A percentile compares a stretch with the other conserved stretches of the same genome.
Conservation (phyloP, 53 echinoderm and acorn worm species). For the Holothuria scabra region DNA sequence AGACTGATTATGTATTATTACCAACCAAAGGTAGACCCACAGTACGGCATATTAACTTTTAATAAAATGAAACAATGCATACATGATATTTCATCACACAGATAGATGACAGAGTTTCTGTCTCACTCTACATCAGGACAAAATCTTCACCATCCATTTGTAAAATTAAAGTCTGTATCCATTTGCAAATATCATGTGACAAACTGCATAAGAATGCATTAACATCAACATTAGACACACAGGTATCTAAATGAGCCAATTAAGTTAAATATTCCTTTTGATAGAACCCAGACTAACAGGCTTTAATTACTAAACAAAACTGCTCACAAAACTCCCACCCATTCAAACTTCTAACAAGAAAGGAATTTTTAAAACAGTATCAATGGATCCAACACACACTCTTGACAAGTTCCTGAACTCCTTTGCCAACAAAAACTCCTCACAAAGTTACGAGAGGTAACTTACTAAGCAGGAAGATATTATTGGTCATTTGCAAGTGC, state of each 20-base stretch:
- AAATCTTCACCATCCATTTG: conserved; percentile 3
- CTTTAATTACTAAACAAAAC: conserved; percentile 41
- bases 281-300: conserved; percentile 5
- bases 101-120: too few species aligned
- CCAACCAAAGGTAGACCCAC: too few species aligned
- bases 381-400: conserved; percentile 16
- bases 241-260: conserved; percentile 38
- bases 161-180: background rate
- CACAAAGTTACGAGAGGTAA: background rate
- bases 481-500: conserved; percentile 32
- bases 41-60: too few species aligned
- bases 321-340: conserved; percentile 19
- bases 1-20: too few species aligned
- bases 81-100: too few species aligned
- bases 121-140: background rate
- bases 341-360: conserved; percentile 6
- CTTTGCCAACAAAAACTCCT: background rate
- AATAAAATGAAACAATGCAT: too few species aligned
- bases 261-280: conserved; percentile 16
- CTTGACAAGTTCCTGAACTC: conserved; percentile 2
- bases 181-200: conserved; percentile 1
- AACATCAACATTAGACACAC: background rate
- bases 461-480: background rate
- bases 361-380: conserved; percentile 44
- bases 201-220: conserved; percentile 7